Percentiles rank a stretch among this genome's conserved stretches.
phyloP scores from a whole-genome alignment of 2,888 invertebrate species.

The Anorthoa munda region DNA sequence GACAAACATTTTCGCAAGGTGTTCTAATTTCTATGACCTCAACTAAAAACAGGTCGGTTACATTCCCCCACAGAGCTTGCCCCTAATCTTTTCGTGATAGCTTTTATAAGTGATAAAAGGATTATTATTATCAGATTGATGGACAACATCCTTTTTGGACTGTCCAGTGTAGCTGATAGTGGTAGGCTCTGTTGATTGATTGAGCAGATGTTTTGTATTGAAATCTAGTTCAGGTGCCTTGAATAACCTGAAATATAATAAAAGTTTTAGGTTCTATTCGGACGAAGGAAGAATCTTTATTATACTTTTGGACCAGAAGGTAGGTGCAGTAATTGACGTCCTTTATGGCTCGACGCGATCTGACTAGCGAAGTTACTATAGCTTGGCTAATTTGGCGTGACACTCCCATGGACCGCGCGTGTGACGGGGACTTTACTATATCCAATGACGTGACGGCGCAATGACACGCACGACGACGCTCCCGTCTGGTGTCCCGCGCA shows the following conservation, averaged over 20 bases:
- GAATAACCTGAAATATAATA: neutral
- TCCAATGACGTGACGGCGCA: too few species aligned
- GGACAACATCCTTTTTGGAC: constrained; percentile 13
- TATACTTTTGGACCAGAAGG: too few species aligned
- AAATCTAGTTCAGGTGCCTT: neutral
- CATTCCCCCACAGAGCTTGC: neutral
- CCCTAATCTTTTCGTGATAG: constrained; percentile 25
- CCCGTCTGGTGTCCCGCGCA: too few species aligned
- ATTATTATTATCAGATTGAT: constrained; percentile 30
- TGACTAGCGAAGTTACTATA: too few species aligned
- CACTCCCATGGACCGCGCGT: too few species aligned
- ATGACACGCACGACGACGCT: too few species aligned
- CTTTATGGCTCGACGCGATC: too few species aligned
- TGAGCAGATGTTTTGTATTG: neutral
- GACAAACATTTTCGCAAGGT: neutral
- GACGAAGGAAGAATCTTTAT: neutral
- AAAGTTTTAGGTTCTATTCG: neutral
- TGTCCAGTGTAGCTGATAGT: constrained; percentile 6
- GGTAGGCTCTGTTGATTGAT: constrained; percentile 34
- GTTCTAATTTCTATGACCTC: neutral
- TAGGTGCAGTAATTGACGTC: too few species aligned
- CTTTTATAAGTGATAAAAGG: constrained; percentile 22
- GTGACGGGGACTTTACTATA: too few species aligned
- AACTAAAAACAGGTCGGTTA: constrained; percentile 9
- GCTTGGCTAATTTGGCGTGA: too few species aligned